Conservation (phyloP, 1,140 invertebrate genomes). For the Camponotus vicinus region DNA sequence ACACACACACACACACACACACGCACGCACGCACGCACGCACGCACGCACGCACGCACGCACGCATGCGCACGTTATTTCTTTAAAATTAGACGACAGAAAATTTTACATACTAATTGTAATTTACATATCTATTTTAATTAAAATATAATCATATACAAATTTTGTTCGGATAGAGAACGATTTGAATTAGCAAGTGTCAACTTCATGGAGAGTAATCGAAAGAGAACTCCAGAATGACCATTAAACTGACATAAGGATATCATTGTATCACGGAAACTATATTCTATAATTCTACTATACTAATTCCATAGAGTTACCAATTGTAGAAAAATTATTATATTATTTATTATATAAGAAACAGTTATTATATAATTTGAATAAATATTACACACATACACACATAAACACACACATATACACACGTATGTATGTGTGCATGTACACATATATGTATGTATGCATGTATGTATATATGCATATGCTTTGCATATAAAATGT, state of each 20-base stretch:
- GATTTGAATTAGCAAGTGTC: slow-evolving; percentile 92
- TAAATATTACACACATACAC: too few species aligned
- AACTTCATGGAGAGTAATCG: slow-evolving; percentile 90
- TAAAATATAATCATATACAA: neutral
- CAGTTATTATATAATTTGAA: too few species aligned
- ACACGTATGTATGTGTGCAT: too few species aligned
- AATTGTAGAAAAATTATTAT: neutral
- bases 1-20: too few species aligned
- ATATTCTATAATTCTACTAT: neutral
- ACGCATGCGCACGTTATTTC: neutral
- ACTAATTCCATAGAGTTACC: neutral
- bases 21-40: too few species aligned
- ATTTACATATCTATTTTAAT: neutral
- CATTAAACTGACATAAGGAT: slow-evolving; percentile 88
- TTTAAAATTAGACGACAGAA: neutral
- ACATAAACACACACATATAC: too few species aligned
- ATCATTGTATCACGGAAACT: slow-evolving; percentile 84
- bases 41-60: too few species aligned
- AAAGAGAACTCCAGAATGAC: slow-evolving; percentile 90
- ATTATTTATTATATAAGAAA: neutral
- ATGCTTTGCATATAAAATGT: too few species aligned
- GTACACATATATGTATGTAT: too few species aligned
- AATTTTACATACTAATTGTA: neutral
- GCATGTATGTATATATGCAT: too few species aligned
- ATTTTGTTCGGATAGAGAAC: slow-evolving; percentile 85